Evolutionary conservation across 2,888 invertebrate species (phyloP).

Genomic region (Ophion ellenae): DNA sequence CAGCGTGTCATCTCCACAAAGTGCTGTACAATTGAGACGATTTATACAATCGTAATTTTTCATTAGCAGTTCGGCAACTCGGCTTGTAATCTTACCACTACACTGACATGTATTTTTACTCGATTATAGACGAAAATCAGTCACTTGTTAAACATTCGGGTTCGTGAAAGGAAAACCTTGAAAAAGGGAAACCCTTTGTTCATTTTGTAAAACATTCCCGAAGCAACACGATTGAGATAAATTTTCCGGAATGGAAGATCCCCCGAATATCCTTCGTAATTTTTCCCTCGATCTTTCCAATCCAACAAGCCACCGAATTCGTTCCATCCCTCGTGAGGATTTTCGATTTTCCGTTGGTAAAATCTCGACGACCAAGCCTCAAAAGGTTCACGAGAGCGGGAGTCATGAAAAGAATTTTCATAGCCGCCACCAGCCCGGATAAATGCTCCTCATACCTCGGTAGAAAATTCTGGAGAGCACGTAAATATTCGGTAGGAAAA

Average conservation of each 20-base stretch:
- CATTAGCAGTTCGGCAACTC: too few relatives aligned
- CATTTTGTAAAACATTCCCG: slow-evolving; percentile 28
- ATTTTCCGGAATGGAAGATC: not conserved
- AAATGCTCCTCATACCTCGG: slow-evolving; percentile 40
- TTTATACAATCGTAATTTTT: too few relatives aligned
- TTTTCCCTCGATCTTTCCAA: slow-evolving; percentile 42
- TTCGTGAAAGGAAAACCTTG: not conserved
- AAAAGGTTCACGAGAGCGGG: not conserved
- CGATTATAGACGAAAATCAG: too few relatives aligned
- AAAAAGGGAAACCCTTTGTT: slow-evolving; percentile 4
- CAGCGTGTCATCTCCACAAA: too few relatives aligned
- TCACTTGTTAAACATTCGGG: too few relatives aligned
- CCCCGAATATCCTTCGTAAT: slow-evolving; percentile 44
- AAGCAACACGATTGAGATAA: slow-evolving; percentile 15
- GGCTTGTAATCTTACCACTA: too few relatives aligned
- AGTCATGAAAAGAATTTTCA: slow-evolving; percentile 54
- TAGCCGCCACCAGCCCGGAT: slow-evolving; percentile 26
- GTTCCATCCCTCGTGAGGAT: slow-evolving; percentile 34
- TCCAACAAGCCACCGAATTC: slow-evolving; percentile 44
- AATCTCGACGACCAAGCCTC: slow-evolving; percentile 35
- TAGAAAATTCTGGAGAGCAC: slow-evolving; percentile 44
- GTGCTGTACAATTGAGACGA: too few relatives aligned
- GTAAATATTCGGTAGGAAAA: slow-evolving; percentile 62
- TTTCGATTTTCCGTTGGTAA: slow-evolving; percentile 46
- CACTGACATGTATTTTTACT: too few relatives aligned